phyloP scores from a whole-genome alignment of 2,888 invertebrate species.

The Antheraea yamamai region DNA sequence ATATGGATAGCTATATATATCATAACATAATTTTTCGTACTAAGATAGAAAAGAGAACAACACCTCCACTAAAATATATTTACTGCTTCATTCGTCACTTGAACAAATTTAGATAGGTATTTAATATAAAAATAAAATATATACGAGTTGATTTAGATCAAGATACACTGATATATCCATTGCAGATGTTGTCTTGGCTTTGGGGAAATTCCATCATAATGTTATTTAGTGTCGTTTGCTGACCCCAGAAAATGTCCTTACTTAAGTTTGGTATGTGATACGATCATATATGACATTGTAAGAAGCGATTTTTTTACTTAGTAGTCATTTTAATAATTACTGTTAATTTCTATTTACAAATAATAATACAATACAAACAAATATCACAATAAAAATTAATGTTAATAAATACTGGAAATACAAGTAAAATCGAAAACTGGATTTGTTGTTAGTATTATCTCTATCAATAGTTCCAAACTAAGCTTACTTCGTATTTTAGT shows the following conservation, averaged over 20 bases:
- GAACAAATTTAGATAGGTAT: constrained; percentile 18
- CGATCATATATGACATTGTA: background rate
- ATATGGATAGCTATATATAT: no score
- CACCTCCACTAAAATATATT: background rate
- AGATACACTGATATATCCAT: background rate
- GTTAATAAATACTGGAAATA: background rate
- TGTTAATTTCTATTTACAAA: background rate
- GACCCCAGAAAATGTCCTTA: background rate
- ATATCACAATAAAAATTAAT: no score
- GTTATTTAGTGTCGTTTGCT: background rate
- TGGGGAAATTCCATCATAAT: background rate
- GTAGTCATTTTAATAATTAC: background rate
- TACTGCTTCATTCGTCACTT: background rate
- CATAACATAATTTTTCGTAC: background rate
- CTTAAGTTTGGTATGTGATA: background rate
- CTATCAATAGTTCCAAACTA: no score
- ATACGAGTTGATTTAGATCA: constrained; percentile 11
- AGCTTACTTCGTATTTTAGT: no score
- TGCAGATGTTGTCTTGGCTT: background rate
- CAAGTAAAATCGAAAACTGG: background rate
- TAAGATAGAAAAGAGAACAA: background rate
- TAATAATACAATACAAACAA: background rate
- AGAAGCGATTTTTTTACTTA: background rate
- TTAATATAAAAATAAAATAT: constrained; percentile 16
- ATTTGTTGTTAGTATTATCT: background rate